phyloP scores from a whole-genome alignment of 2,797 vertebrate species.

The Pseudochirops corinnae region DNA sequence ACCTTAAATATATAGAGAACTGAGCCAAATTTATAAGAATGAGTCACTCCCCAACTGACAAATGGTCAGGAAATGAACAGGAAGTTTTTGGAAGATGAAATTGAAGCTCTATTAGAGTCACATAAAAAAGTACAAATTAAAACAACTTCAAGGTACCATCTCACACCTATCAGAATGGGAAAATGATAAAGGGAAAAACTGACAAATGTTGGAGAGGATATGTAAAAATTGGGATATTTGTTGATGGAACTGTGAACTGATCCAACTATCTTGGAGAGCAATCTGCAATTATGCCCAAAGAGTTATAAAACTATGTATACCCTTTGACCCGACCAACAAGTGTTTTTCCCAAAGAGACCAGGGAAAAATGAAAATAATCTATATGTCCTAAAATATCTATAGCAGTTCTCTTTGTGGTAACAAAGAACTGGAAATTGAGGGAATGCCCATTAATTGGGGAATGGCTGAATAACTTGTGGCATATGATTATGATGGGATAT shows the following conservation, averaged over 20 bases:
- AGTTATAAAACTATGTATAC: background rate
- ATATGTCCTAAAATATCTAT: background rate
- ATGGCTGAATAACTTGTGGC: background rate
- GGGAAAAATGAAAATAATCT: background rate
- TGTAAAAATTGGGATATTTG: background rate
- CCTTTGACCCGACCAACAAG: background rate
- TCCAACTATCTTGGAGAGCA: background rate
- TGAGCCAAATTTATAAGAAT: background rate
- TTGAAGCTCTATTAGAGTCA: background rate
- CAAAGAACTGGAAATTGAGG: background rate
- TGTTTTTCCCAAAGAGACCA: background rate
- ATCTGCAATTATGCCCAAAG: background rate
- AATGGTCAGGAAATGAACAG: background rate
- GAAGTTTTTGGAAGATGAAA: background rate
- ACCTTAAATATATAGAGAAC: background rate
- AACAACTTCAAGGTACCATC: background rate
- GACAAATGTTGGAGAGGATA: background rate
- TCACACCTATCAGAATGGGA: background rate
- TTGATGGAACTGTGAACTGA: background rate
- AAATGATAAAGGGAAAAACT: background rate
- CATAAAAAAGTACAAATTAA: background rate
- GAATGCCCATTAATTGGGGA: background rate
- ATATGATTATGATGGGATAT: background rate
- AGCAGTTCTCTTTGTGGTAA: background rate
- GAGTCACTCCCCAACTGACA: background rate